These are phyloP conservation scores for Drosophila neotestacea DNA, from an alignment of 2,888 invertebrate species.

Conservation along the genomic window DNA sequence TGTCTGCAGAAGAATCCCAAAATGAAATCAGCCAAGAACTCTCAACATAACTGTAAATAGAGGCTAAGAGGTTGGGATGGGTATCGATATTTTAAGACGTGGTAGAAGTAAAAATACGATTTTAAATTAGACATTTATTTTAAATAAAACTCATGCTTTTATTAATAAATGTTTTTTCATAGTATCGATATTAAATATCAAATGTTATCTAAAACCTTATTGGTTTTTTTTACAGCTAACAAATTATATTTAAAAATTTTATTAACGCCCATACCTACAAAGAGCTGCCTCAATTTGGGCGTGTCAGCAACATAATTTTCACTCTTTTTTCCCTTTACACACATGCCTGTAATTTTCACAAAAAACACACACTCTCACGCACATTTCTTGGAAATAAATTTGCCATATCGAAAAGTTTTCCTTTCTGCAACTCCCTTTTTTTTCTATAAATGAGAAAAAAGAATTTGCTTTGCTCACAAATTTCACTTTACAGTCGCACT, in stretches of 20 bases:
- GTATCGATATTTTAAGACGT: too few species aligned
- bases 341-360: background rate
- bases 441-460: background rate
- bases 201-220: too few species aligned
- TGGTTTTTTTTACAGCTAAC: too few species aligned
- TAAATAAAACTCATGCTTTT: too few species aligned
- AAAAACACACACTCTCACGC: slow-evolving; percentile 4
- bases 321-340: slow-evolving; percentile 45
- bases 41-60: background rate
- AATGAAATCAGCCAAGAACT: background rate
- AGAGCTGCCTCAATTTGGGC: slow-evolving; percentile 8
- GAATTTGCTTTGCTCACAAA: background rate
- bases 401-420: slow-evolving; percentile 32
- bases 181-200: too few species aligned
- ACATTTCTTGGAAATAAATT: slow-evolving; percentile 47
- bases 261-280: too few species aligned
- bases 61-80: too few species aligned
- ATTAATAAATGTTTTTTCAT: too few species aligned
- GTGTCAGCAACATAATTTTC: slow-evolving; percentile 51
- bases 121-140: too few species aligned
- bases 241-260: too few species aligned
- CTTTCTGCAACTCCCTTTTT: background rate
- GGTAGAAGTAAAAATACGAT: too few species aligned
- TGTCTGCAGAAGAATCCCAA: background rate
- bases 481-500: slow-evolving; percentile 13